phyloP scores from a whole-genome alignment of 2,113 vertebrate genomes.

The cat (Felis catus) region DNA sequence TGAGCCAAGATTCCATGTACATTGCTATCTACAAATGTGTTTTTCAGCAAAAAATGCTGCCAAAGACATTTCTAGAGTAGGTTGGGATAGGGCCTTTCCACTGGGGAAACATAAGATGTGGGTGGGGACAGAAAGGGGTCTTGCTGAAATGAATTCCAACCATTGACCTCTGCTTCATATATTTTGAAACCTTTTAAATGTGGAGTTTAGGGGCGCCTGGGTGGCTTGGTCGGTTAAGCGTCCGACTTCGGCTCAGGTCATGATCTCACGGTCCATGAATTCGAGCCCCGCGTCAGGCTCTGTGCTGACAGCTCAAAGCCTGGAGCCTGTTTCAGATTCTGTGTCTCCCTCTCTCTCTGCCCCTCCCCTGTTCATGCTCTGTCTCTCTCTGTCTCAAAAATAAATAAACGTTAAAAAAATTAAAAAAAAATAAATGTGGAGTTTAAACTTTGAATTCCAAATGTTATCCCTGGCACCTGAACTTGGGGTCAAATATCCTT shows the following conservation, averaged over 20 bases:
- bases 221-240: too few species aligned
- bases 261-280: too few species aligned
- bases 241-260: too few species aligned
- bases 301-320: too few species aligned
- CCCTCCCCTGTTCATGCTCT: too few species aligned
- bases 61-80: conserved; percentile 28
- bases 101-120: not conserved
- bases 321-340: too few species aligned
- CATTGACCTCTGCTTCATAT: conserved; percentile 44
- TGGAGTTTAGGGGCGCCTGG: not conserved
- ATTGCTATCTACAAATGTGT: not conserved
- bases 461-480: conserved; percentile 33
- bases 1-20: not conserved
- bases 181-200: conserved; percentile 62
- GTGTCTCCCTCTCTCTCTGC: too few species aligned
- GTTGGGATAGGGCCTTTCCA: not conserved
- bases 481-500: conserved; percentile 56
- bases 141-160: conserved; percentile 47
- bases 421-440: not conserved
- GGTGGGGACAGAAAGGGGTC: not conserved
- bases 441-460: conserved; percentile 62
- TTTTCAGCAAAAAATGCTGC: not conserved
- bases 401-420: too few species aligned
- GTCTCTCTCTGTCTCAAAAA: too few species aligned
- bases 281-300: too few species aligned